Conservation (phyloP, 2,797 vertebrate genomes). For the Hephaestus fuliginosus region DNA sequence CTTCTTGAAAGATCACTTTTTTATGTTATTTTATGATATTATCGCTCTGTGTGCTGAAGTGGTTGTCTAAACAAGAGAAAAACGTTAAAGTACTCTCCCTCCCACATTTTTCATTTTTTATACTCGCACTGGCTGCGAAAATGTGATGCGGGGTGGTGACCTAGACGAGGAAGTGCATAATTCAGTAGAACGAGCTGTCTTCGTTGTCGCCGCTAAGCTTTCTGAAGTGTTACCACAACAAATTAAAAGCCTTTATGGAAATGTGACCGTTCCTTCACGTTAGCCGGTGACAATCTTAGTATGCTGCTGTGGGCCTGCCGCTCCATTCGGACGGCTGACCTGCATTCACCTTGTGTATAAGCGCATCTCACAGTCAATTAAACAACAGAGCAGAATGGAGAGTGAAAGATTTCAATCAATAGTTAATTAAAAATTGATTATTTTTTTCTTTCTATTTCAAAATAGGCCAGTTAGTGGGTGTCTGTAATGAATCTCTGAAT, state of each 20-base stretch:
- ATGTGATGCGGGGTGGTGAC: constrained; percentile 15
- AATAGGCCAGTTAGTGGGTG: background rate
- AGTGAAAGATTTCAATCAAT: background rate
- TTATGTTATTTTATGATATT: background rate
- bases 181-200: background rate
- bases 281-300: background rate
- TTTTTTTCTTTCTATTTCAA: constrained; percentile 5
- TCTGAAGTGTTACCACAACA: constrained; percentile 8
- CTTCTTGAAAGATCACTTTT: no score
- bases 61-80: background rate
- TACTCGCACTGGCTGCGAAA: constrained; percentile 6
- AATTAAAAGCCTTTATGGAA: background rate
- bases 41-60: background rate
- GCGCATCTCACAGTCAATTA: background rate
- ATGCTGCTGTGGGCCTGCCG: constrained; percentile 5
- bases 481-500: background rate
- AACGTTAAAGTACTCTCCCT: background rate
- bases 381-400: background rate
- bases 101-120: constrained; percentile 21
- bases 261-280: background rate
- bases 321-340: constrained; percentile 1
- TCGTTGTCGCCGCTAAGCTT: background rate
- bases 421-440: constrained; percentile 7
- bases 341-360: constrained; percentile 6
- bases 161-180: background rate